These are phyloP conservation scores for Monoplex corrugatus DNA, from an alignment of 2,888 invertebrate genomes.

Conservation along the genomic window DNA sequence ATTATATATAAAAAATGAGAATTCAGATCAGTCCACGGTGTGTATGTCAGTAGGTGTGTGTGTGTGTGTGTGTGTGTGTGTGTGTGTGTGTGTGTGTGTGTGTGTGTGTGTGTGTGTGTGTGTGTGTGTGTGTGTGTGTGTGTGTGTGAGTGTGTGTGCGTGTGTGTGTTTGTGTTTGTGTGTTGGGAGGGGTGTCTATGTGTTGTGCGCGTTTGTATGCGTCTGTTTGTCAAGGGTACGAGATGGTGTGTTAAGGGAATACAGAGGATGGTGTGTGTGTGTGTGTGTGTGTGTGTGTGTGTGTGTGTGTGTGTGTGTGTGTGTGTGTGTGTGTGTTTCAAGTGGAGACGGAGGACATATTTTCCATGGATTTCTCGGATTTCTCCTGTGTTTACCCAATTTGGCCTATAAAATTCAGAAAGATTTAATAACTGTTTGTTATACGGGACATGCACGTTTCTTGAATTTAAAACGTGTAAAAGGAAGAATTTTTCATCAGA, in stretches of 20 bases:
- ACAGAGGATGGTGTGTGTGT: not conserved
- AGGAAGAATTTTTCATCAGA: no score
- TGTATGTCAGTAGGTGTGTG: slow-evolving; percentile 5
- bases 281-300: slow-evolving; percentile 13
- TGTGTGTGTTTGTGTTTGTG: not conserved
- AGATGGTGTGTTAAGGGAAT: not conserved
- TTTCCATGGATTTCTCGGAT: no score
- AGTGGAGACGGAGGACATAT: no score
- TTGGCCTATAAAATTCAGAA: no score
- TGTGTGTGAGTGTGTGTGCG: slow-evolving; percentile 36
- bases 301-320: not conserved
- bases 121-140: not conserved
- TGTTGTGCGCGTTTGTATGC: not conserved
- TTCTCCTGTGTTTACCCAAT: no score
- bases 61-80: not conserved
- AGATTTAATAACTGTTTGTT: no score
- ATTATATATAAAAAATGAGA: no score
- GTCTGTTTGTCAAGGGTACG: not conserved
- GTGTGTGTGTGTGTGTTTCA: not conserved
- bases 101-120: slow-evolving; percentile 28
- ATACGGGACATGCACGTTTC: no score
- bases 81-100: not conserved
- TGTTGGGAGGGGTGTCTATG: not conserved
- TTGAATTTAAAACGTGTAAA: no score
- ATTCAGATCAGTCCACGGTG: not conserved